Evolutionary conservation across 2,797 vertebrate genomes (phyloP), one percentile per base, ranked within the genome.

Genomic region (Platalea minor): DNA sequence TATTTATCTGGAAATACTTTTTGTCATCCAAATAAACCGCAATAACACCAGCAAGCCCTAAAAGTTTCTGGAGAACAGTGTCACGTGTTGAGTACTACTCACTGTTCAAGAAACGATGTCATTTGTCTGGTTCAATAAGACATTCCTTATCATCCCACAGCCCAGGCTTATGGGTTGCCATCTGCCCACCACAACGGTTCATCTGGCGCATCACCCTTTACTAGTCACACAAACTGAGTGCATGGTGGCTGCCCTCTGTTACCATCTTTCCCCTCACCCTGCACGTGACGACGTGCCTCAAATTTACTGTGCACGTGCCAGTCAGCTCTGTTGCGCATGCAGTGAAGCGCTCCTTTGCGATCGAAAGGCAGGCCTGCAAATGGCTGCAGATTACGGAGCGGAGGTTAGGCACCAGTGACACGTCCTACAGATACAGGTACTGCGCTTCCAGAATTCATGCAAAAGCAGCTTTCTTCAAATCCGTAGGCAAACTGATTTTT

Each of bases 1-100:
- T 29, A 13, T 68, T 89, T 94, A 79, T 67, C 74, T 91, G 70
- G 39, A 91, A 84, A 87, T 46, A 68, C 11, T 61, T 86, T 64
- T 73, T 79, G 24, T 89, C 67, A 61, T 81, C 64, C 57, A 73
- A 26, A 76, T 72, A 75, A 94, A 76, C 61, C 69, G 46, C 65
- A 91, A 35, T 88, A 96, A 75, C 37, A 73, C n/a, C 61, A 72
- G 24, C 11, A 39, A 57, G 12, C 7, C 25, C 48, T 56, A 90
- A 57, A 93, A 73, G 37, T 69, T 94, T 72, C 84, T 81, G 70
- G 59, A 75, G 63, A 28, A 77, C 7, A 29, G 53, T 12, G 37
- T 48, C 24, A 75, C 0, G 9, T 19, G 17, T 68, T 83, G 88
- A 83, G 51, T 39, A 19, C 11, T 70, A 87, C 51, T 57, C 43